Evolutionary conservation across 2,888 invertebrate species (phyloP).

Genomic region (Hoplodrina ambigua): DNA sequence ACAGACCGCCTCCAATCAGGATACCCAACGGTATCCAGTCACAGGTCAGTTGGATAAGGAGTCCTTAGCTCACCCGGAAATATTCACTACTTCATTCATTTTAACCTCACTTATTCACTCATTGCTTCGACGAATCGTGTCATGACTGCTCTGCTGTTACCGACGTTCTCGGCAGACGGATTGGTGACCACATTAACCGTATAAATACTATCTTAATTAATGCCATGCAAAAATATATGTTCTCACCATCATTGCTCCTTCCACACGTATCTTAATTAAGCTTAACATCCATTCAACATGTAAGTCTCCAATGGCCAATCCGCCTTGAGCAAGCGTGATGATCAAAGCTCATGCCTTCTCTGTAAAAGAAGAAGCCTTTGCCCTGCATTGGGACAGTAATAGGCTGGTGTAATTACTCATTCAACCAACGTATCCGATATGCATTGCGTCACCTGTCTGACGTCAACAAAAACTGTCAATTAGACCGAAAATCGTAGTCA

Average conservation of each 20-base stretch:
- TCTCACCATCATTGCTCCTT: not conserved
- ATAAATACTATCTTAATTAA: not conserved
- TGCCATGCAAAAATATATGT: not conserved
- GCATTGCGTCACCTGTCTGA: conserved; percentile 4
- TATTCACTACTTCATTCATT: conserved; percentile 27
- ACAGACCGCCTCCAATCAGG: conserved; percentile 84
- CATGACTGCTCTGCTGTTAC: not conserved
- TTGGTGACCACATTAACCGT: not conserved
- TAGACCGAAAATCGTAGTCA: conserved; percentile 41
- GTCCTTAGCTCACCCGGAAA: conserved; percentile 40
- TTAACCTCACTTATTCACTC: conserved; percentile 16
- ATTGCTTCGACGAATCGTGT: conserved; percentile 5
- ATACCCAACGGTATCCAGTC: conserved; percentile 86
- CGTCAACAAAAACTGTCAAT: conserved; percentile 43
- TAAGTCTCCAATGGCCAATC: no score
- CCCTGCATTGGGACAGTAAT: no score
- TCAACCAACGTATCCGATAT: not conserved
- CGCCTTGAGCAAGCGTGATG: no score
- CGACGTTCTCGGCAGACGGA: not conserved
- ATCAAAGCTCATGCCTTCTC: no score
- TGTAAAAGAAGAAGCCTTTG: no score
- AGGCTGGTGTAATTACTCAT: no score
- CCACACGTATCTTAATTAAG: not conserved
- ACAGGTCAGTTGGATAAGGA: conserved; percentile 75
- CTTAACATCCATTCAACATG: not conserved